Conservation (phyloP, 2,888 invertebrate genomes). For the Drosophila pseudotalamancana region DNA sequence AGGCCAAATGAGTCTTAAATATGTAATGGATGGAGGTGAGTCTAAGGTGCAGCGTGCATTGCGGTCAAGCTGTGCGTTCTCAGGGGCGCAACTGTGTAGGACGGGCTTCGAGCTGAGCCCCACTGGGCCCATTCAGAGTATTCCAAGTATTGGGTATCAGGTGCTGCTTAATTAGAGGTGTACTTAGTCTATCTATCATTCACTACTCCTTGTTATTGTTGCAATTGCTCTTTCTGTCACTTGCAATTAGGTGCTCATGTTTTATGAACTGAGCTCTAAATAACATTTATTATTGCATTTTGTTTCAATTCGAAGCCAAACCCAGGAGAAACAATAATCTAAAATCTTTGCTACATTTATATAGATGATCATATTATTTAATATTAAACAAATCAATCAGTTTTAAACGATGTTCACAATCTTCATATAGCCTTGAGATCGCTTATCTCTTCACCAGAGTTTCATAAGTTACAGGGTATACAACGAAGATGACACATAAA, state of each 20-base stretch:
- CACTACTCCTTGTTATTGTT: not conserved
- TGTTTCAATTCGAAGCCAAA: not conserved
- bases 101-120: not conserved
- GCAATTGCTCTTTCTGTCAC: too few species aligned
- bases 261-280: not conserved
- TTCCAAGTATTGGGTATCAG: slow-evolving; percentile 37
- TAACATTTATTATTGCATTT: slow-evolving; percentile 4
- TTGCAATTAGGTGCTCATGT: not conserved
- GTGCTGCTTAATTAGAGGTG: slow-evolving; percentile 56
- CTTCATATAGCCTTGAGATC: too few species aligned
- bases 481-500: too few species aligned
- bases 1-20: slow-evolving; percentile 67
- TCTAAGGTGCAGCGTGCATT: slow-evolving; percentile 14
- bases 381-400: too few species aligned
- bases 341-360: too few species aligned
- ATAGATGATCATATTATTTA: too few species aligned
- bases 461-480: too few species aligned
- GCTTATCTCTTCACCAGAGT: too few species aligned
- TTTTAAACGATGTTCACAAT: too few species aligned
- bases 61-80: slow-evolving; percentile 3
- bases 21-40: slow-evolving; percentile 31
- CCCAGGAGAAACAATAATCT: not conserved
- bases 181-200: slow-evolving; percentile 21
- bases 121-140: slow-evolving; percentile 10
- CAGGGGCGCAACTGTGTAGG: not conserved